These are phyloP conservation scores for Thysanoteuthis rhombus DNA, from an alignment of 2,888 invertebrate genomes.

Conservation along the genomic window DNA sequence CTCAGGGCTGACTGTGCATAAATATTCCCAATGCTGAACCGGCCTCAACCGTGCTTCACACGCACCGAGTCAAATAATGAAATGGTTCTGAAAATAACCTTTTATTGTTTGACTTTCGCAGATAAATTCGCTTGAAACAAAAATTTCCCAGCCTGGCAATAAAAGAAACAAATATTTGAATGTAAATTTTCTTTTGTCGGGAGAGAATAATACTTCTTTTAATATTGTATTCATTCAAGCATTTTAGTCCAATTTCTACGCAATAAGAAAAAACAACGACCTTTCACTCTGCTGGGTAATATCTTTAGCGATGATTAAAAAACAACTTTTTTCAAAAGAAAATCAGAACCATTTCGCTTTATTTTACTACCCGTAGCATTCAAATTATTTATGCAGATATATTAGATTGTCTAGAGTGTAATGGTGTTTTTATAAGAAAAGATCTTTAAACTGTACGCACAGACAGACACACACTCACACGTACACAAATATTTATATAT, in stretches of 20 bases:
- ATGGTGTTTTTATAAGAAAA: no score
- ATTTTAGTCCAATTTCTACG: not conserved
- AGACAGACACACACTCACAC: no score
- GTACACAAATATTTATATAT: no score
- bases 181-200: not conserved
- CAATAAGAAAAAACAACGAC: not conserved
- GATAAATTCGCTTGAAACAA: not conserved
- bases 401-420: no score
- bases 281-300: not conserved
- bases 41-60: not conserved
- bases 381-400: no score
- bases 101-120: not conserved
- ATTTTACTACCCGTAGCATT: no score
- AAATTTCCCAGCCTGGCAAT: not conserved
- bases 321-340: no score
- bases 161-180: not conserved
- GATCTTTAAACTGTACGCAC: no score
- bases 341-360: no score
- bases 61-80: not conserved
- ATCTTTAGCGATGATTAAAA: not conserved
- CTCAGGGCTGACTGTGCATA: not conserved
- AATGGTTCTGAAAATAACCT: not conserved
- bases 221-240: not conserved
- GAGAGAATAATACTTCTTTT: not conserved
- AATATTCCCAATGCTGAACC: not conserved